A percentile compares a stretch with the other conserved stretches of the same genome.
phyloP scores from a whole-genome alignment of 2,797 vertebrate species.

The Meda fulgida region DNA sequence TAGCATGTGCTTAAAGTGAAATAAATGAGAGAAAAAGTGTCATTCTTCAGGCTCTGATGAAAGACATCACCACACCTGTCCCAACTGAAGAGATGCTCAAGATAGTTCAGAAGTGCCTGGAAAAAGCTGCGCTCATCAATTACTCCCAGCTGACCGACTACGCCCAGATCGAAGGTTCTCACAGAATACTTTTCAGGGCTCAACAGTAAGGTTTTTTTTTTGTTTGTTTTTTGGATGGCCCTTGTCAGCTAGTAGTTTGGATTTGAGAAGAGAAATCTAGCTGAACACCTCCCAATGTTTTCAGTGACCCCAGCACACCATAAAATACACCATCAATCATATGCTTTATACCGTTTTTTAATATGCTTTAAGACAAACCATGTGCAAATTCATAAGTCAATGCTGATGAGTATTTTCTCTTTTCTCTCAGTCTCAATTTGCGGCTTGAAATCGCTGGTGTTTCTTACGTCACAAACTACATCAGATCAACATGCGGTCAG shows the following conservation, averaged over 20 bases:
- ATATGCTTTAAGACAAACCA: too few species aligned
- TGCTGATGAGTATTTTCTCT: too few species aligned
- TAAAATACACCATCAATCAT: neutral
- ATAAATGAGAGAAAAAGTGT: slow-evolving; percentile 16
- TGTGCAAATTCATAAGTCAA: too few species aligned
- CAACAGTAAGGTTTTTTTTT: neutral
- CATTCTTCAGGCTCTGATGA: slow-evolving; percentile 89
- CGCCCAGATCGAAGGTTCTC: slow-evolving; percentile 90
- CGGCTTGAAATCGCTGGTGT: too few species aligned
- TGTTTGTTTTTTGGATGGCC: neutral
- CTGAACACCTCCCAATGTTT: neutral
- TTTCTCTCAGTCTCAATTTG: too few species aligned
- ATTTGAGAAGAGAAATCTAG: neutral
- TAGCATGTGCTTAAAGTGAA: neutral
- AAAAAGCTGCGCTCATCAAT: slow-evolving; percentile 93
- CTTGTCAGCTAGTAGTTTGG: neutral
- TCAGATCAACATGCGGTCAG: too few species aligned
- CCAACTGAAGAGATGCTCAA: slow-evolving; percentile 93
- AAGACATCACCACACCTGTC: slow-evolving; percentile 93
- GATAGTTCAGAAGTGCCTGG: slow-evolving; percentile 90
- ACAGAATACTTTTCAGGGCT: slow-evolving; percentile 8
- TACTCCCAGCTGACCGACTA: slow-evolving; percentile 95
- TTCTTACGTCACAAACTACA: too few species aligned
- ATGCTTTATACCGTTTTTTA: too few species aligned
- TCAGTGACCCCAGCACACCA: too few species aligned